These are phyloP conservation scores for Drosophila algonquin DNA, from an alignment of 2,888 invertebrate species.

Conservation along the genomic window DNA sequence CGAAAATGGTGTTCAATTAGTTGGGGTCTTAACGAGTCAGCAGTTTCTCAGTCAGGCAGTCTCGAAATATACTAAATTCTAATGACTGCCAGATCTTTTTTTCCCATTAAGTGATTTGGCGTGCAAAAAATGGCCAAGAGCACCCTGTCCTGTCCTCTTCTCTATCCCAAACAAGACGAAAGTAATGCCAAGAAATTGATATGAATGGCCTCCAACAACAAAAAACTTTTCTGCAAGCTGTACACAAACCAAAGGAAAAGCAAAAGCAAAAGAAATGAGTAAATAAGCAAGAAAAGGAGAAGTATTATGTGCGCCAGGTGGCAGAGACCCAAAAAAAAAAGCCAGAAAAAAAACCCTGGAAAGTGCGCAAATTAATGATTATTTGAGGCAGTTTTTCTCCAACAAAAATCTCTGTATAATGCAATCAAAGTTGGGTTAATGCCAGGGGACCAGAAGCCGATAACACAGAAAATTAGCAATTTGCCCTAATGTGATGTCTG, in stretches of 20 bases:
- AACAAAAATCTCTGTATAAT: slow-evolving; percentile 68
- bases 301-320: slow-evolving; percentile 52
- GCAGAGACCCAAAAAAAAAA: slow-evolving; percentile 8
- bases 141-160: neutral
- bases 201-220: slow-evolving; percentile 58
- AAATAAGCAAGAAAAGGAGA: slow-evolving; percentile 42
- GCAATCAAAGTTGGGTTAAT: slow-evolving; percentile 70
- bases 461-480: slow-evolving; percentile 63
- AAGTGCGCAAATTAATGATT: slow-evolving; percentile 74
- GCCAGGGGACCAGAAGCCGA: slow-evolving; percentile 48
- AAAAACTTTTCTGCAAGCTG: slow-evolving; percentile 68
- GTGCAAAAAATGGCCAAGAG: slow-evolving; percentile 38
- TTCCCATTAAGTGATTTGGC: slow-evolving; percentile 64
- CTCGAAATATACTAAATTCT: slow-evolving; percentile 44
- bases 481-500: slow-evolving; percentile 66
- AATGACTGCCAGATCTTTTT: slow-evolving; percentile 39
- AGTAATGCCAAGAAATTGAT: slow-evolving; percentile 69
- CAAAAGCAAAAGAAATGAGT: slow-evolving; percentile 19
- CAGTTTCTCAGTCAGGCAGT: slow-evolving; percentile 41
- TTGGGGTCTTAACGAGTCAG: slow-evolving; percentile 45
- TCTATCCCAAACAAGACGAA: neutral
- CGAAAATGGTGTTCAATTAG: slow-evolving; percentile 28
- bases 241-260: slow-evolving; percentile 25
- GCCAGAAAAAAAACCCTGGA: slow-evolving; percentile 26
- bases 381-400: slow-evolving; percentile 46